phyloP scores from a whole-genome alignment of 2,797 vertebrate species.

The Denticeps clupeoides region DNA sequence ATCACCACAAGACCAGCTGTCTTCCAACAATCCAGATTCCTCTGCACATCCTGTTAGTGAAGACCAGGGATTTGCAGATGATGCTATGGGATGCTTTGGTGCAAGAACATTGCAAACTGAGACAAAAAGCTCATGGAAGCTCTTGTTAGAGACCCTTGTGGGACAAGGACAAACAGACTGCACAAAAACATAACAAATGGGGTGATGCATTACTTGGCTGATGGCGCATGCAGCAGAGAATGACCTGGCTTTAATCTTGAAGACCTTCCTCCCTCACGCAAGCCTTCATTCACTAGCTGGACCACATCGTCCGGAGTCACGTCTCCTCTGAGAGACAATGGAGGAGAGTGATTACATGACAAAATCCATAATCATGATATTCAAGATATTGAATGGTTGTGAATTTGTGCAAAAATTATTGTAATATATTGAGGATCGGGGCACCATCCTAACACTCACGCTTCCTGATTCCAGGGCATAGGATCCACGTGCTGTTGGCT shows the following conservation, averaged over 20 bases:
- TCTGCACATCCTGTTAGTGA: too few species aligned
- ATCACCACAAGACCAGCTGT: too few species aligned
- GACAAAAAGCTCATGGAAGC: too few species aligned
- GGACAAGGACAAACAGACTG: too few species aligned
- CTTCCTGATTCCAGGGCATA: constrained; percentile 72
- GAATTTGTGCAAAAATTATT: background rate
- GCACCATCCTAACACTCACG: constrained; percentile 75
- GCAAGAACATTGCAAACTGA: too few species aligned
- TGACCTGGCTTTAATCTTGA: constrained; percentile 89
- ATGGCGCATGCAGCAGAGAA: constrained; percentile 99
- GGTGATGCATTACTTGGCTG: constrained; percentile 82
- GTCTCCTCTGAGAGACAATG: constrained; percentile 67
- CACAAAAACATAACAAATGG: too few species aligned
- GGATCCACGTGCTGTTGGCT: constrained; percentile 76
- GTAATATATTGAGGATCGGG: background rate
- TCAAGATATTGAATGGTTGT: too few species aligned
- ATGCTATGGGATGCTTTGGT: too few species aligned
- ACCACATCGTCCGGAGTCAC: constrained; percentile 90
- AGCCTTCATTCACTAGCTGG: constrained; percentile 73
- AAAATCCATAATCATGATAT: background rate
- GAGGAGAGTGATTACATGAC: background rate
- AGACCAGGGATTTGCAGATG: too few species aligned
- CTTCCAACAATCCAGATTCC: too few species aligned
- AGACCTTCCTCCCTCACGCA: constrained; percentile 74
- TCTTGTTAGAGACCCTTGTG: too few species aligned